phyloP scores from a whole-genome alignment of 92 coral and sea anemone genomes.

The Porites rus region DNA sequence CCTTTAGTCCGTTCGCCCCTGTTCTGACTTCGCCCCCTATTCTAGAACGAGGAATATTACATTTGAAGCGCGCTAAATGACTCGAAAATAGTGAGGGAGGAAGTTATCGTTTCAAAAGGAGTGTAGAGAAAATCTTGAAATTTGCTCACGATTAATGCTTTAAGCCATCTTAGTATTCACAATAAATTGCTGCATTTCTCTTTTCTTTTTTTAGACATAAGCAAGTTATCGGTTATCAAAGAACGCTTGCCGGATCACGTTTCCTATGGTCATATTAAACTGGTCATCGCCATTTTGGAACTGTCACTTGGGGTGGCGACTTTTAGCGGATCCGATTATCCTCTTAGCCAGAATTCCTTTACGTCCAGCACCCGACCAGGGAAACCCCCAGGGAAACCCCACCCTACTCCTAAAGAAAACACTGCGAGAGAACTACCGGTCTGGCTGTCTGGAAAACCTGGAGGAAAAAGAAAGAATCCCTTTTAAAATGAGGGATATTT shows the following conservation, averaged over 20 bases:
- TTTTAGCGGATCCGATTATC: constrained; percentile 9
- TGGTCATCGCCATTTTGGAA: constrained; percentile 84
- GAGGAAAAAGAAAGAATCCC: constrained; percentile 70
- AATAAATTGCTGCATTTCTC: not conserved
- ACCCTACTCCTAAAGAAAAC: constrained; percentile 67
- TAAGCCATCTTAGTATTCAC: not conserved
- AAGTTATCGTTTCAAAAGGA: no score
- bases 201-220: constrained; percentile 53
- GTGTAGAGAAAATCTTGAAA: no score
- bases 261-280: constrained; percentile 74
- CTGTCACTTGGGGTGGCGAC: constrained; percentile 43
- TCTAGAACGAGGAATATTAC: no score
- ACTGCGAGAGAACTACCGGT: constrained; percentile 81
- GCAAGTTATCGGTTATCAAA: constrained; percentile 75
- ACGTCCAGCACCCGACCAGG: constrained; percentile 9
- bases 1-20: no score
- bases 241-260: constrained; percentile 72
- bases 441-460: constrained; percentile 73
- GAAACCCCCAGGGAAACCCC: constrained; percentile 19
- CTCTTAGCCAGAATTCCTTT: constrained; percentile 29
- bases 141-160: not conserved
- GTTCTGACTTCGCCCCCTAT: no score
- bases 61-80: no score
- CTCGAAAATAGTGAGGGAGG: no score
- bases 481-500: not conserved